These are phyloP conservation scores for Melinaea menophilus DNA, from an alignment of 2,888 invertebrate species.

Conservation along the genomic window DNA sequence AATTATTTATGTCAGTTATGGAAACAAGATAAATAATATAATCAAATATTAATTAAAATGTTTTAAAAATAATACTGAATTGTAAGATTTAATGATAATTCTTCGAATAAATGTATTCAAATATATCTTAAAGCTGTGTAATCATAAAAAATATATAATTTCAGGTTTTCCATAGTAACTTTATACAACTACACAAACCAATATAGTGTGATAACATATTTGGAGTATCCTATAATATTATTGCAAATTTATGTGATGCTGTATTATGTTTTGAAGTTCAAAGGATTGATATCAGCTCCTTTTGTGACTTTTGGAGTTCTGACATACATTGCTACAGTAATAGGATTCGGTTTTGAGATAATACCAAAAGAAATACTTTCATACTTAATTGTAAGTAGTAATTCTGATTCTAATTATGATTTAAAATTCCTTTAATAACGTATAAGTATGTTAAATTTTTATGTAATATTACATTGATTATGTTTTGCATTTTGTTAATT, in stretches of 20 bases:
- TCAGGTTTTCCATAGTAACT: conserved; percentile 87
- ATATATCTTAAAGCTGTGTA: no score
- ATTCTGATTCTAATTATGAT: conserved; percentile 6
- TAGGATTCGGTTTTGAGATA: conserved; percentile 48
- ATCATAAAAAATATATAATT: conserved; percentile 35
- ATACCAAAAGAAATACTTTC: conserved; percentile 73
- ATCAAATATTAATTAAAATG: no score
- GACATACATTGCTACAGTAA: conserved; percentile 51
- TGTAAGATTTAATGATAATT: no score
- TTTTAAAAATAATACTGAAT: no score
- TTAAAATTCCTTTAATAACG: neutral
- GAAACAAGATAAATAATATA: no score
- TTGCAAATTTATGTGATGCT: conserved; percentile 86
- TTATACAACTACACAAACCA: conserved; percentile 87
- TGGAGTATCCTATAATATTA: conserved; percentile 90
- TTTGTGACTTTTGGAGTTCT: conserved; percentile 46
- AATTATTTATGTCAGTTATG: no score
- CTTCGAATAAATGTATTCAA: no score
- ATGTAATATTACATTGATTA: conserved; percentile 35
- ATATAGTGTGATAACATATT: conserved; percentile 85
- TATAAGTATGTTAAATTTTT: neutral
- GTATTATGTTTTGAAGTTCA: conserved; percentile 83
- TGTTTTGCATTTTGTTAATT: neutral
- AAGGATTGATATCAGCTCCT: conserved; percentile 70
- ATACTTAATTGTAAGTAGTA: conserved; percentile 80